A percentile compares a stretch with the other conserved stretches of the same genome.
phyloP scores from a whole-genome alignment of 2,797 vertebrate genomes.

The Sebastes oblongus region DNA sequence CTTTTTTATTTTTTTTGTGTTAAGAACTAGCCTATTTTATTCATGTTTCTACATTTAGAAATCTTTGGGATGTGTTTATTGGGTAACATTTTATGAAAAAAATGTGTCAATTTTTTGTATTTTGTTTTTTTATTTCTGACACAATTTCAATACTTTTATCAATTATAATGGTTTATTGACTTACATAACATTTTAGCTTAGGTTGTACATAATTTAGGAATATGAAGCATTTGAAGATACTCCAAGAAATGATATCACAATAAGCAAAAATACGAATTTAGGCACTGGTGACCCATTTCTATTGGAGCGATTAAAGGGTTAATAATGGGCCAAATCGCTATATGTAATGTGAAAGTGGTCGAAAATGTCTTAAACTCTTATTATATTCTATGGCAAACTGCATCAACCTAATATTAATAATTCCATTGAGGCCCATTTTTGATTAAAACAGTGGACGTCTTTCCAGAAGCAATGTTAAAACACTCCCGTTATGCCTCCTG shows the following conservation, averaged over 20 bases:
- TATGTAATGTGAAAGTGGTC: not conserved
- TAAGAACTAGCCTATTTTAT: too few species aligned
- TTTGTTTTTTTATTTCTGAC: too few species aligned
- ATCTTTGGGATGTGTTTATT: not conserved
- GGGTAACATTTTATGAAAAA: not conserved
- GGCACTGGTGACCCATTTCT: too few species aligned
- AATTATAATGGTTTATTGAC: not conserved
- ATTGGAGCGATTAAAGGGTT: too few species aligned
- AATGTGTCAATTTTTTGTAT: too few species aligned
- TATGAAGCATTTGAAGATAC: too few species aligned
- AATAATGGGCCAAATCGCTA: too few species aligned
- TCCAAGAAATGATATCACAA: accelerated
- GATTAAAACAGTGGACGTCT: not conserved
- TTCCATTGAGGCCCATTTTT: not conserved
- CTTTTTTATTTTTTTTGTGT: too few species aligned
- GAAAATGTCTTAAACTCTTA: not conserved
- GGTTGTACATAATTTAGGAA: accelerated
- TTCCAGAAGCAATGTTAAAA: slow-evolving; percentile 20
- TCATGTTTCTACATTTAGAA: too few species aligned
- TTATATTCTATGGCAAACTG: not conserved
- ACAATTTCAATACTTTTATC: too few species aligned
- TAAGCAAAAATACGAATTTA: accelerated
- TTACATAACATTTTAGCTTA: not conserved
- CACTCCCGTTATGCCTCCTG: slow-evolving; percentile 18
- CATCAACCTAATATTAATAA: not conserved